Percentiles rank a stretch among this genome's conserved stretches.
Conservation (phyloP, 2,888 invertebrate genomes). For the Leptinotarsa juncta region DNA sequence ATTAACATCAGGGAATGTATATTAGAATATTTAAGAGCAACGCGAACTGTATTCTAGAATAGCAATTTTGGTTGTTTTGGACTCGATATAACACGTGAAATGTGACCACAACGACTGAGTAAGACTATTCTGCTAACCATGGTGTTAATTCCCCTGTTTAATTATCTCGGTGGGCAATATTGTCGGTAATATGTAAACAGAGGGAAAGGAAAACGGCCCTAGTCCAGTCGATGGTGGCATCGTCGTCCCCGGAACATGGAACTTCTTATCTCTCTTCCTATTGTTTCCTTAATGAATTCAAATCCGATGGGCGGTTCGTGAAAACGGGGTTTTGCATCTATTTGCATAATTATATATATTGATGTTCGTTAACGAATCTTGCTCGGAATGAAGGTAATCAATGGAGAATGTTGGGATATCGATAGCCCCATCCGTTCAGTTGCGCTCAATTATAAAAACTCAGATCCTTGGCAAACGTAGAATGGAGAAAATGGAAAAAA, state of each 20-base stretch:
- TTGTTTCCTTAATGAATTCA: constrained; percentile 65
- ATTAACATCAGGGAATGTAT: too few relatives aligned
- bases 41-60: constrained; percentile 15
- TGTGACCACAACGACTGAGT: constrained; percentile 42
- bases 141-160: constrained; percentile 46
- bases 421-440: neutral
- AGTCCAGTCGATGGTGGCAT: constrained; percentile 40
- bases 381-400: constrained; percentile 46
- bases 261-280: constrained; percentile 65
- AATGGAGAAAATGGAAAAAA: too few relatives aligned
- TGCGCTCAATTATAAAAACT: neutral
- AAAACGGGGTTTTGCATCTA: constrained; percentile 65
- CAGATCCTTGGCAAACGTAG: too few relatives aligned
- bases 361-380: constrained; percentile 66
- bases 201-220: constrained; percentile 33
- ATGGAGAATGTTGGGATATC: constrained; percentile 19
- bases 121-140: constrained; percentile 41
- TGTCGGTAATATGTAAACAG: constrained; percentile 55
- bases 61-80: constrained; percentile 30
- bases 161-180: constrained; percentile 56
- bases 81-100: constrained; percentile 36
- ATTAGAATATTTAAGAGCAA: neutral
- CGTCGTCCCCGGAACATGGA: constrained; percentile 47
- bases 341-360: constrained; percentile 67
- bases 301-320: constrained; percentile 63